Percentiles rank a stretch among this genome's conserved stretches.
Conservation (phyloP, 2,888 invertebrate genomes). For the Cantharis flavilabris region DNA sequence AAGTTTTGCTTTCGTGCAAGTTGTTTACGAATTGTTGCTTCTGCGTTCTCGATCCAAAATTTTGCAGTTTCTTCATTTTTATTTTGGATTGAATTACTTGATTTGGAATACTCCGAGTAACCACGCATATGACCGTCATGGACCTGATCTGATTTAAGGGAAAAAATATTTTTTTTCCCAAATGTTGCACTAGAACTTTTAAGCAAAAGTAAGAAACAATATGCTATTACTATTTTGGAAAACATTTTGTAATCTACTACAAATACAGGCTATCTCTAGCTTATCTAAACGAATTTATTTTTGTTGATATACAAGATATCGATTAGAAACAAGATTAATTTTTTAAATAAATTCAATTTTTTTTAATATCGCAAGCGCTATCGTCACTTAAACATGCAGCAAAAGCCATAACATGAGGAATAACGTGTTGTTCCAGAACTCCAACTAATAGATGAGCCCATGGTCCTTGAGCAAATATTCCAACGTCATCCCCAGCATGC, state of each 20-base stretch:
- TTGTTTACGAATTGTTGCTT: background rate
- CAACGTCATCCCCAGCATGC: conserved; percentile 80
- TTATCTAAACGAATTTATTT: background rate
- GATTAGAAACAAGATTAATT: background rate
- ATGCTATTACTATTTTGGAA: background rate
- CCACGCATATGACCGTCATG: background rate
- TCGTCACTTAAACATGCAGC: conserved; percentile 69
- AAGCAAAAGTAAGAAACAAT: background rate
- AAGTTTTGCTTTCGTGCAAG: background rate
- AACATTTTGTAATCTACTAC: background rate
- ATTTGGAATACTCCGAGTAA: background rate
- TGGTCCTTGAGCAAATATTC: conserved; percentile 76
- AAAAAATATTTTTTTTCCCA: background rate
- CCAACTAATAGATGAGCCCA: conserved; percentile 82
- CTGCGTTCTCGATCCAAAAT: background rate
- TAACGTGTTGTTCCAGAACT: conserved; percentile 76
- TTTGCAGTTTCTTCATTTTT: background rate
- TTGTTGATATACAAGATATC: background rate
- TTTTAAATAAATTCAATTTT: background rate
- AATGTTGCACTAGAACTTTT: background rate
- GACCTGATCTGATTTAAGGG: background rate
- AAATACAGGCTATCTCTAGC: background rate
- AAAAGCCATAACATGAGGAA: conserved; percentile 76
- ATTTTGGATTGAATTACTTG: background rate
- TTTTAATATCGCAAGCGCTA: background rate